A percentile compares a stretch with the other conserved stretches of the same genome.
Conservation (phyloP, 2,797 vertebrate genomes). For the Hafferia zeledoni region DNA sequence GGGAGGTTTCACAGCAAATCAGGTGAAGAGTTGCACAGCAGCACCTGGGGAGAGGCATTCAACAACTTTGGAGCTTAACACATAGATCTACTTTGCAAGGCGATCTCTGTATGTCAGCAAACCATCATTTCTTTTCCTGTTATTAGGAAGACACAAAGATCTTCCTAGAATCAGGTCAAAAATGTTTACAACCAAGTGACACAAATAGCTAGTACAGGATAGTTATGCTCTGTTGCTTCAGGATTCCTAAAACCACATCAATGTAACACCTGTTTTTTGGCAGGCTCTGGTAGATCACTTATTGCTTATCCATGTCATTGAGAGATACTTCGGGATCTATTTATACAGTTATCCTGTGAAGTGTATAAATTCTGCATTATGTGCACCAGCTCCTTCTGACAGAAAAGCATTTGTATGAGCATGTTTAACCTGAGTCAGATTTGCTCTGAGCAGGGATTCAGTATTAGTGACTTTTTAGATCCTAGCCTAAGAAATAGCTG, state of each 20-base stretch:
- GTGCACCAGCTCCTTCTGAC: background rate
- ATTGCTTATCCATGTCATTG: background rate
- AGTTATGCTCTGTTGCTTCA: background rate
- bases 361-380: background rate
- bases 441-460: background rate
- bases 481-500: background rate
- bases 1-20: background rate
- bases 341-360: background rate
- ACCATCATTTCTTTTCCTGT: background rate
- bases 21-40: background rate
- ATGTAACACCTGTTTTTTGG: background rate
- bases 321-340: background rate
- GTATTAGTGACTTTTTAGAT: background rate
- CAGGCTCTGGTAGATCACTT: background rate
- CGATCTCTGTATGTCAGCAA: background rate
- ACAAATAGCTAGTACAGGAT: background rate
- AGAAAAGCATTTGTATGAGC: background rate
- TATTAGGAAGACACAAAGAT: background rate
- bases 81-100: background rate
- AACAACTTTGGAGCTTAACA: accelerated
- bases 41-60: background rate
- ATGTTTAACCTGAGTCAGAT: background rate
- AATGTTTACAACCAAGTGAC: background rate
- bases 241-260: background rate
- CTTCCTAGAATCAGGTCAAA: background rate